These are phyloP conservation scores for Ceraclea dissimilis DNA, from an alignment of 2,888 invertebrate genomes.

Conservation along the genomic window DNA sequence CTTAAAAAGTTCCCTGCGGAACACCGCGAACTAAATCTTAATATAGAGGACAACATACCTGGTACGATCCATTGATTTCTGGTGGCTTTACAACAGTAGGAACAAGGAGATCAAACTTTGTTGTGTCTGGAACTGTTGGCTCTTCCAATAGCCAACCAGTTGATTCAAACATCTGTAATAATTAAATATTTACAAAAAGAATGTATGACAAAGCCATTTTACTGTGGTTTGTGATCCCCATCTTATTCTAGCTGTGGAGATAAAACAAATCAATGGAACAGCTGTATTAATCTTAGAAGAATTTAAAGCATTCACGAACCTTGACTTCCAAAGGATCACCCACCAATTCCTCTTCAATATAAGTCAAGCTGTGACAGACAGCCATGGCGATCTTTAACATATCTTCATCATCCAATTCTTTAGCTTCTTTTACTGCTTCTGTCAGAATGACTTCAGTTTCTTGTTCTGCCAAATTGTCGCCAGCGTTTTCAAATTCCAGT, in stretches of 20 bases:
- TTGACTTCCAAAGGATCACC: slow-evolving; percentile 95
- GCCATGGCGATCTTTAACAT: slow-evolving; percentile 73
- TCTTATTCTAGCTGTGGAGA: too few species aligned
- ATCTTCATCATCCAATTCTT: slow-evolving; percentile 44
- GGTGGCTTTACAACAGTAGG: slow-evolving; percentile 76
- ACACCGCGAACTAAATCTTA: too few species aligned
- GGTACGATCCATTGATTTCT: slow-evolving; percentile 10
- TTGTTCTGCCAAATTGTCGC: slow-evolving; percentile 30
- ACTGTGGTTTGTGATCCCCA: too few species aligned
- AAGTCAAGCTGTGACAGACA: slow-evolving; percentile 86
- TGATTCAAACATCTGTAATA: slow-evolving; percentile 81
- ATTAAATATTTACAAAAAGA: neutral
- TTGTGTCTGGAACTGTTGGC: slow-evolving; percentile 72
- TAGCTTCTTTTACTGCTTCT: slow-evolving; percentile 42
- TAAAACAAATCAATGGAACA: too few species aligned
- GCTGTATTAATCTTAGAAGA: too few species aligned
- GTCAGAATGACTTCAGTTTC: slow-evolving; percentile 11
- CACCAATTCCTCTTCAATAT: slow-evolving; percentile 77
- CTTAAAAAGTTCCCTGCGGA: too few species aligned
- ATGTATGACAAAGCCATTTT: too few species aligned
- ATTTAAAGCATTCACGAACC: slow-evolving; percentile 33
- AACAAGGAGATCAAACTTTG: slow-evolving; percentile 79
- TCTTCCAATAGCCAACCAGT: slow-evolving; percentile 89
- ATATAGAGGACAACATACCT: too few species aligned
- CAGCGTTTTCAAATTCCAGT: slow-evolving; percentile 11